A percentile compares a stretch with the other conserved stretches of the same genome.
These are phyloP conservation scores for Danaus plexippus DNA, from an alignment of 1,140 invertebrate species.

Conservation along the genomic window DNA sequence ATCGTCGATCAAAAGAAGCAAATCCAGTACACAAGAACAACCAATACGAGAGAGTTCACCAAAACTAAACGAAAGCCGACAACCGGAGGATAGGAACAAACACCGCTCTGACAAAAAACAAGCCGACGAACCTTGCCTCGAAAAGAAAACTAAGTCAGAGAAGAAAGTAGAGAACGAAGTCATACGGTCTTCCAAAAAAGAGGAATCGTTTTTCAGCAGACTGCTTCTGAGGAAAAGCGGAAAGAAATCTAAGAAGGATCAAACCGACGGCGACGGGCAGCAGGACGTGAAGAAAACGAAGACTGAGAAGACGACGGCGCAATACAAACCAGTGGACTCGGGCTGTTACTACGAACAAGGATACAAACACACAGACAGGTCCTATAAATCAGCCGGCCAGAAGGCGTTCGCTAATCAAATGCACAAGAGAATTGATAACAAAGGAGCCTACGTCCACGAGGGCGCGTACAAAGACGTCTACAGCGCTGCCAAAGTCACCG, in stretches of 20 bases:
- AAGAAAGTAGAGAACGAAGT: constrained; percentile 67
- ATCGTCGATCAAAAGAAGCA: constrained; percentile 64
- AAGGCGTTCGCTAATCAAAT: constrained; percentile 67
- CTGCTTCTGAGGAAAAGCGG: constrained; percentile 76
- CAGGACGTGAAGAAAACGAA: constrained; percentile 59
- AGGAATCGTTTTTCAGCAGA: constrained; percentile 77
- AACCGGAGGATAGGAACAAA: constrained; percentile 49
- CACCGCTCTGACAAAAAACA: constrained; percentile 57
- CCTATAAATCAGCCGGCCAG: constrained; percentile 63
- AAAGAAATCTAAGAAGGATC: constrained; percentile 75
- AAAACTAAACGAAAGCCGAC: constrained; percentile 30
- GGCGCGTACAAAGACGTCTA: constrained; percentile 60
- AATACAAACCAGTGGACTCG: constrained; percentile 47
- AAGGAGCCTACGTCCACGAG: constrained; percentile 70
- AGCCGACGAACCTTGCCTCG: constrained; percentile 64
- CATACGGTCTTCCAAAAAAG: constrained; percentile 66
- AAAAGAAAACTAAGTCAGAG: constrained; percentile 71
- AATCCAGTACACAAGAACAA: constrained; percentile 67
- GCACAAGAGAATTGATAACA: constrained; percentile 69
- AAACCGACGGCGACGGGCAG: constrained; percentile 61
- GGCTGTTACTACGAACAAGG: constrained; percentile 31
- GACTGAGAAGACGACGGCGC: constrained; percentile 45
- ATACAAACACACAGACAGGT: constrained; percentile 53
- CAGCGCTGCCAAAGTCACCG: constrained; percentile 58
- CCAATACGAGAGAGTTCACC: constrained; percentile 46